Base-by-base conservation (phyloP, 2,888 invertebrate species). In the Charanyca ferruginea region DNA sequence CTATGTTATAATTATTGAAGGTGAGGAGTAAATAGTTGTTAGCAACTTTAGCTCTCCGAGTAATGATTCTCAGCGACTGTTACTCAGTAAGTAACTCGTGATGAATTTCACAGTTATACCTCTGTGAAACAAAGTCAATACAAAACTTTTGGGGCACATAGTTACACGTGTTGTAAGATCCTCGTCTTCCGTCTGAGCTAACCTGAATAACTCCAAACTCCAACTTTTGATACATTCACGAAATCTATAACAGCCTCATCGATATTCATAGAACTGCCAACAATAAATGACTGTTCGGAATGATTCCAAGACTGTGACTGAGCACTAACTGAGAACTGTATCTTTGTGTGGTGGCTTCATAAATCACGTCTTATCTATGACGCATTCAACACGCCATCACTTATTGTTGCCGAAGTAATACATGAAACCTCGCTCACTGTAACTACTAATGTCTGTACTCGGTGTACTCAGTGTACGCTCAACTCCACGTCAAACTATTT, bases 401-500 rank as follows among this genome's bases (percentile, higher is more conserved):
- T 74, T 45, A 51, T 23, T 53, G 22, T 32, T 54, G 22, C 41
- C 11, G 16, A 28, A 58, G 32, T 44, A 25, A 16, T 11, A 66
- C 52, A 48, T n/a, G 55, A 42, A 23, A 23, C 35, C 52, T 32
- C 52, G 45, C 45, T 47, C 45, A 7, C 28, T 28, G 20, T n/a
- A 8, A 18, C 35, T 11, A n/a, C 32, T 25, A 6, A 16, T n/a
- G 48, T 55, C 51, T 22, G 20, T 57, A 23, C 38, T 47, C 18
- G 20, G 11, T 41, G 25, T 5, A 25, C 41, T 23, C 20, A 11
- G 25, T 22, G 11, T 45, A 45, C 54, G 45, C 51, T 41, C 49
- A 47, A 55, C 49, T 65, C 52, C 13, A 9, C 54, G 22, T 45
- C 48, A 44, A 71, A 71, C 58, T 58, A 60, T 63, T 63, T 63